A percentile compares a stretch with the other conserved stretches of the same genome.
Evolutionary conservation across 2,113 vertebrate genomes (phyloP).

Genomic region (Mungos mungo): DNA sequence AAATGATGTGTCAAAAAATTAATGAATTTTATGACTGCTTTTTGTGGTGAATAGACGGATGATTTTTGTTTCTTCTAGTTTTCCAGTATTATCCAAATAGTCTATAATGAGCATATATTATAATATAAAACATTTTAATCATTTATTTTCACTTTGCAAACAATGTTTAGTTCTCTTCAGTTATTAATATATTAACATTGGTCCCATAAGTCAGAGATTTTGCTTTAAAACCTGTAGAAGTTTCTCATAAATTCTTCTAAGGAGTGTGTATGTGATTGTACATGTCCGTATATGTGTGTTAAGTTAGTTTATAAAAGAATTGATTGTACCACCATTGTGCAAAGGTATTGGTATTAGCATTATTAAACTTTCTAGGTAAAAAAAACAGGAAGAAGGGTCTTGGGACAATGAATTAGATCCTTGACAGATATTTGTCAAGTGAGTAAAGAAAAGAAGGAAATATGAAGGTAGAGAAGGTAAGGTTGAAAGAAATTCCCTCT

Average conservation of each 20-base stretch:
- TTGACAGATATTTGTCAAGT: neutral
- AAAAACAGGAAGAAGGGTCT: neutral
- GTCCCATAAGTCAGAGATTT: neutral
- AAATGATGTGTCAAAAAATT: neutral
- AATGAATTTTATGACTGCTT: slow-evolving; percentile 1
- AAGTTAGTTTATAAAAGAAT: neutral
- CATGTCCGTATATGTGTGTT: neutral
- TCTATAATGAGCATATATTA: neutral
- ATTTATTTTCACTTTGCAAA: slow-evolving; percentile 12
- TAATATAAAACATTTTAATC: neutral
- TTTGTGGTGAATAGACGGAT: neutral
- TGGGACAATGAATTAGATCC: neutral
- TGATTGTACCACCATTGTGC: neutral
- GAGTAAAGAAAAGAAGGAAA: neutral
- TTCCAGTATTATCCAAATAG: neutral
- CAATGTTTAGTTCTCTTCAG: neutral
- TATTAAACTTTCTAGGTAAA: neutral
- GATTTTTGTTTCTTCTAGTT: neutral
- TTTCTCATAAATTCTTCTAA: neutral
- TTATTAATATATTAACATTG: neutral
- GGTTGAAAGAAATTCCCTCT: neutral
- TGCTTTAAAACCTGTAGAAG: neutral
- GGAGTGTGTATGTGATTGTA: neutral
- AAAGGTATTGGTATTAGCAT: neutral
- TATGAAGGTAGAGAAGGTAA: neutral